Base-by-base conservation (phyloP, 2,797 vertebrate genomes). In the Pampus argenteus region DNA sequence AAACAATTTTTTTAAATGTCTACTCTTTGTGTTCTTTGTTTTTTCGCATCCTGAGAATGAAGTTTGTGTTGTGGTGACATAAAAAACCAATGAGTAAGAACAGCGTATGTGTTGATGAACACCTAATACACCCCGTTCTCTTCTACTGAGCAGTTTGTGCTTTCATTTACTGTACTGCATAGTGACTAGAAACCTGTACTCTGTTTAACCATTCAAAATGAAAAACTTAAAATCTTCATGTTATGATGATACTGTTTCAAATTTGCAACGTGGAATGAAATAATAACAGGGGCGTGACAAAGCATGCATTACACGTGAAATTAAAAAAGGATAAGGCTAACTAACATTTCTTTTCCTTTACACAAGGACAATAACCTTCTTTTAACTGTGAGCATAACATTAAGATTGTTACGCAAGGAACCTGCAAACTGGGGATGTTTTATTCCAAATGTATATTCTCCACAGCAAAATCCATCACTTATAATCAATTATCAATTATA, bases 251-350 rank as follows among this genome's bases (percentile, higher is more conserved):
- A 81, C 61, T 60, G 72, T 84, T 80, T 82, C 60, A 74, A 72
- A 72, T 79, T 83, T 80, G 72, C 68, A 78, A 64, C 8, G 36
- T 83, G 74, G 66, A 82, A 73, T 83, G 48, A 89, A 86, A 85
- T 64, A 70, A 86, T 76, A 86, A 74, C 73, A 79, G 86, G 84
- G 18, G 74, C 89, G 87, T 89, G 83, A 88, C 73, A 87, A 84
- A 83, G 86, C 92, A 93, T 93, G 92, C 92, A 92, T 87, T 89
- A 83, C 79, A 89, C 81, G 89, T 90, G 57, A 88, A 91, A 89
- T 81, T 36, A 81, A 86, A 81, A 88, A 84, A 15, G 15, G 44
- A 88, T 84, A 87, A 88, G 73, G 83, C 82, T 88, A 91, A 86
- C 85, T 91, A 91, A 84, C 79, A 85, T 70, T 63, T 86, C 79